A percentile compares a stretch with the other conserved stretches of the same genome.
Evolutionary conservation across 2,888 invertebrate species (phyloP).

Genomic region (Pseudoips prasinana): DNA sequence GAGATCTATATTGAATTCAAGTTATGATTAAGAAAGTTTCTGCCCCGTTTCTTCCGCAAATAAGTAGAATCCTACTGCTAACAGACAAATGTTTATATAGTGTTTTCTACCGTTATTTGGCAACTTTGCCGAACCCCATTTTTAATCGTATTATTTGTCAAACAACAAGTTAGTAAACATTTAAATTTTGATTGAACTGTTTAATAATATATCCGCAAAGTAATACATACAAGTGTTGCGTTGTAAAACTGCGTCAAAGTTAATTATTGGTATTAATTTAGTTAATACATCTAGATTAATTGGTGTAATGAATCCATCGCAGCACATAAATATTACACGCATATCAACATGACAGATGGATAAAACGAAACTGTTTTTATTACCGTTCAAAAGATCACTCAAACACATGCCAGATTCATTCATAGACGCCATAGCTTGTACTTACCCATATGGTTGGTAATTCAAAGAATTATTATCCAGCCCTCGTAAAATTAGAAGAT

Average conservation of each 20-base stretch:
- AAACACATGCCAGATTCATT: slow-evolving; percentile 54
- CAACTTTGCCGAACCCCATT: slow-evolving; percentile 9
- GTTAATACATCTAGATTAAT: too few species aligned
- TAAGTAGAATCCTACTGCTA: slow-evolving; percentile 35
- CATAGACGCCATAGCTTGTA: slow-evolving; percentile 24
- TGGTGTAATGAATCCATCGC: too few species aligned
- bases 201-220: too few species aligned
- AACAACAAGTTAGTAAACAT: too few species aligned
- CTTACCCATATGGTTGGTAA: slow-evolving; percentile 53
- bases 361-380: slow-evolving; percentile 31
- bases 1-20: slow-evolving; percentile 63
- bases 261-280: too few species aligned
- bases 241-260: too few species aligned
- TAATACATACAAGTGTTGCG: too few species aligned
- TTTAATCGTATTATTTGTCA: slow-evolving; percentile 7
- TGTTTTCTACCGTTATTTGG: slow-evolving; percentile 16
- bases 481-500: slow-evolving; percentile 38
- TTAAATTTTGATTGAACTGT: too few species aligned
- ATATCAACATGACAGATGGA: slow-evolving; percentile 31
- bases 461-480: slow-evolving; percentile 39
- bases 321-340: too few species aligned
- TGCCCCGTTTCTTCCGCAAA: slow-evolving; percentile 37
- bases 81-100: slow-evolving; percentile 23
- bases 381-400: slow-evolving; percentile 38
- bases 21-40: slow-evolving; percentile 63